phyloP scores from a whole-genome alignment of 64 coral and sea anemone species.

The Montipora cactus region DNA sequence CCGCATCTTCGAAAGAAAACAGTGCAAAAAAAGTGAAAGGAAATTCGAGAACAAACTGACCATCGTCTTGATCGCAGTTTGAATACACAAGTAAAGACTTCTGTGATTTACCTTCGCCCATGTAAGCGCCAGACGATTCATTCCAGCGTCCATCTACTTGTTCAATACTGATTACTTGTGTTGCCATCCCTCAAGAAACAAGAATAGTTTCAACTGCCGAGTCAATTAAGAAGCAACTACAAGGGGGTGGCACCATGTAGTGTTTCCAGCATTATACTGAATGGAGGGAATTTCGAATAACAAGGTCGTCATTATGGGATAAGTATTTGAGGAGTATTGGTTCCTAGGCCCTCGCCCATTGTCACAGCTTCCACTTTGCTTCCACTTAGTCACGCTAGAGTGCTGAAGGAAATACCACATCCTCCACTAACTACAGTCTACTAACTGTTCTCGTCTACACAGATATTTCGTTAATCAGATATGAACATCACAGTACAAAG shows the following conservation, averaged over 20 bases:
- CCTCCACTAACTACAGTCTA: too few species aligned
- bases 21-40: conserved; percentile 31
- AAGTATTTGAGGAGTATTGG: neutral
- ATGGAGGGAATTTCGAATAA: conserved; percentile 84
- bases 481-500: too few species aligned
- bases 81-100: neutral
- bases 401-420: too few species aligned
- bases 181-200: conserved; percentile 49
- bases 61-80: neutral
- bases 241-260: conserved; percentile 44
- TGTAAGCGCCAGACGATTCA: conserved; percentile 18
- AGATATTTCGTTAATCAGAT: too few species aligned
- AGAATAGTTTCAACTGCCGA: neutral
- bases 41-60: neutral
- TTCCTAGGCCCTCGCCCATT: neutral
- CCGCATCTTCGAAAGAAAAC: conserved; percentile 52
- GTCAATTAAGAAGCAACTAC: neutral
- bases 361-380: too few species aligned
- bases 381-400: too few species aligned
- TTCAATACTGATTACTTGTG: conserved; percentile 18
- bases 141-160: conserved; percentile 74
- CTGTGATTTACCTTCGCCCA: conserved; percentile 33
- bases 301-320: conserved; percentile 59
- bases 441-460: too few species aligned
- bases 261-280: neutral